Evolutionary conservation across 2,113 vertebrate genomes (phyloP), one percentile per base, ranked within the genome.

Genomic region (Lophura nycthemera): DNA sequence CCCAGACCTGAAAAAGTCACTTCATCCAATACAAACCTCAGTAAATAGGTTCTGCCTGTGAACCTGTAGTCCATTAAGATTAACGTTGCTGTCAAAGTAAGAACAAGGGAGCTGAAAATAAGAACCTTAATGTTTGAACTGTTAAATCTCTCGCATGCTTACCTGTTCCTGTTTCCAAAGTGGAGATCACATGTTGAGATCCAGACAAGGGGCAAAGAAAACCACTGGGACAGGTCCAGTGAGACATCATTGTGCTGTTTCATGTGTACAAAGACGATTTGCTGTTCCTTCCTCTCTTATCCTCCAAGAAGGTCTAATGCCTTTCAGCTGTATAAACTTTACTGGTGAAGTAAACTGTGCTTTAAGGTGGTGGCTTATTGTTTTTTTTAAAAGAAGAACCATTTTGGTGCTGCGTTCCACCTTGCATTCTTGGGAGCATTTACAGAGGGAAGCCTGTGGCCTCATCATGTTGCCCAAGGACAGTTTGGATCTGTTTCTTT

Each of bases 381-480:
- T 52, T 52, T 3, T 7, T 50, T 18, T 14, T 17, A 27, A 65
- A 24, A 27, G 40, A 8, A 0, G 0, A 1, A 7, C 18, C 16
- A 17, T 63, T 79, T 87, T 78, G 79, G 54, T 47, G 2, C 24
- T 70, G 74, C 65, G 63, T 91, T 85, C 63, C 48, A 20, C 43
- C 1, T 2, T 19, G 59, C 79, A 71, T 91, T 93, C 87, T 89
- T 91, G 77, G 0, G 32, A 93, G 92, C 85, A 75, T 88, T 94
- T 91, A 21, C 63, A 93, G 90, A 93, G 75, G 13, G 59, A 88
- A 93, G 88, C 88, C 95, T 73, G 36, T 70, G 88, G 90, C 83
- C 60, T 73, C 67, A 10, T 86, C 79, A 47, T 70, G 93, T 94
- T 96, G 93, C 95, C 36, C 85, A 92, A 90, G 94, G 79, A 91